Percentiles rank a stretch among this genome's conserved stretches.
Conservation (phyloP, 2,888 invertebrate species). For the Entomobrya proxima region DNA sequence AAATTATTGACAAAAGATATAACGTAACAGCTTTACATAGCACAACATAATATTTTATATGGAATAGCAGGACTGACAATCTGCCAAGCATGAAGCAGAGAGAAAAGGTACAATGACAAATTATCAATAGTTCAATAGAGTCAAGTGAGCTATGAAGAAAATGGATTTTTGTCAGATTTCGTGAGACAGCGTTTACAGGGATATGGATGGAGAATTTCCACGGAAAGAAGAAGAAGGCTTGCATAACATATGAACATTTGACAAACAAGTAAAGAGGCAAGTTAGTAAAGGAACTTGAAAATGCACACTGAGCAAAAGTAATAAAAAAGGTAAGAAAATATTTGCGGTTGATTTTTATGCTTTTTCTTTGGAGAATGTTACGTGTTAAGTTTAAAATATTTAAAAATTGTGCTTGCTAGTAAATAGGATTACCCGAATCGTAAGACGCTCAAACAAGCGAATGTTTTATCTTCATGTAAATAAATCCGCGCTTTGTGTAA, state of each 20-base stretch:
- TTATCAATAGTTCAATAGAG: slow-evolving; percentile 24
- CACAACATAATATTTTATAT: not conserved
- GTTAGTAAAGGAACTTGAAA: not conserved
- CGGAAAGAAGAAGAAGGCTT: slow-evolving; percentile 29
- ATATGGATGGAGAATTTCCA: slow-evolving; percentile 17
- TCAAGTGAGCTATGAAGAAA: not conserved
- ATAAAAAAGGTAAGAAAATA: not conserved
- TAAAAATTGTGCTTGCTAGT: too few species aligned
- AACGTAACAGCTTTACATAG: not conserved
- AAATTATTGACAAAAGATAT: slow-evolving; percentile 24
- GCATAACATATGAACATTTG: not conserved
- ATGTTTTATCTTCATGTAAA: too few species aligned
- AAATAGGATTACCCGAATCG: too few species aligned
- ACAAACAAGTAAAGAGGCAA: not conserved
- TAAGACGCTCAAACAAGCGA: too few species aligned
- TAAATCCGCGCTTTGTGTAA: too few species aligned
- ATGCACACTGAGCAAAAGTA: not conserved
- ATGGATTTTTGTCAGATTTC: not conserved
- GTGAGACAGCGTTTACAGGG: not conserved
- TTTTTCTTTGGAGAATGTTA: not conserved
- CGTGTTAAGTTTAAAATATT: too few species aligned
- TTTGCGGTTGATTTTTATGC: slow-evolving; percentile 16
- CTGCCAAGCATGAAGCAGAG: not conserved
- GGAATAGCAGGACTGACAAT: not conserved
- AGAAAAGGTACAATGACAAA: slow-evolving; percentile 36